Base-by-base conservation (phyloP, 2,797 vertebrate genomes). In the Moxostoma hubbsi region DNA sequence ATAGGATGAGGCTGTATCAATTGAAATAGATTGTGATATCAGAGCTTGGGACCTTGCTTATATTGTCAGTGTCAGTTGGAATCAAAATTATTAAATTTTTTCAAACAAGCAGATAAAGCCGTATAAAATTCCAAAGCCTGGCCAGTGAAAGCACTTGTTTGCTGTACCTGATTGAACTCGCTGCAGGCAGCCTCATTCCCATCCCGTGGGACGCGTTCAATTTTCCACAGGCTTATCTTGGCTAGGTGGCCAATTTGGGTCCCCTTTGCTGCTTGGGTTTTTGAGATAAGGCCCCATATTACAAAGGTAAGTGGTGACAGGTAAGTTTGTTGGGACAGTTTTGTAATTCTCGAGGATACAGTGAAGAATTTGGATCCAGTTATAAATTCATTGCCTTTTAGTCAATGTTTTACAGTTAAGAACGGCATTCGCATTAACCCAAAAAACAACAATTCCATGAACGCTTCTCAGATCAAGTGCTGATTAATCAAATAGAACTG, bases 1-100 rank as follows among this genome's bases (percentile, higher is more conserved):
- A 18, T 11, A 69, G 46, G 58, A 61, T 57, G 18, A 54, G 49
- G 24, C 67, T 53, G 58, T 71, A 71, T 78, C 76, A 70, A 71
- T 24, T 71, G 66, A 78, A 71, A 78, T 78, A 58, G 49, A 70
- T 71, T 63, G 66, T 71, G 49, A 64, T 61, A 67, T 68, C 46
- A 51, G 13, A 47, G 65, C 47, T 68, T 50, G 59, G 0, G 4
- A 58, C 36, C 58, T 53, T 63, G 49, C 57, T 15, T 78, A 78
- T 55, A 71, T 63, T 63, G 58, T 78, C 63, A 71, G 76, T 64
- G 76, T 78, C 76, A 47, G 76, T 71, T 18, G 67, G 67, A 78
- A 78, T 78, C 75, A 63, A 71, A 78, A 64, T 78, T 64, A 58
- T 55, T 71, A 70, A 62, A 77, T 78, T 78, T 78, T 78, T 36